Evolutionary conservation across 2,797 vertebrate species (phyloP).

Genomic region (Hypotaenidia philippensis): DNA sequence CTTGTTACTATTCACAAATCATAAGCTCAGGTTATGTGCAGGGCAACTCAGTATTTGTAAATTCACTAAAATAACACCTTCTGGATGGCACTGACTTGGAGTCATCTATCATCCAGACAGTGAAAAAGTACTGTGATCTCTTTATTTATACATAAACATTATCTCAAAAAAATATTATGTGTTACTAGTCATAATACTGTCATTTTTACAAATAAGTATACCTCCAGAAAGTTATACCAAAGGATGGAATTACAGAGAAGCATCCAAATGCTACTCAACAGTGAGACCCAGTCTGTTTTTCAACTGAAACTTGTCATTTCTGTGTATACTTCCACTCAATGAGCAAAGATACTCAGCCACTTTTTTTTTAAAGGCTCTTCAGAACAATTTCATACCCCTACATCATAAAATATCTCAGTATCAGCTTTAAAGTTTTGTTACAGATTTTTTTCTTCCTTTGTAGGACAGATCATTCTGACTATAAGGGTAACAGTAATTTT

Average conservation of each 20-base stretch:
- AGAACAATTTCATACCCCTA: background rate
- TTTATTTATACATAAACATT: background rate
- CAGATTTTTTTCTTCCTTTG: background rate
- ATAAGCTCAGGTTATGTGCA: background rate
- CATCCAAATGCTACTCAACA: background rate
- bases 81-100: background rate
- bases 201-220: background rate
- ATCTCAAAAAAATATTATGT: background rate
- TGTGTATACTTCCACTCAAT: background rate
- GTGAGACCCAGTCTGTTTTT: background rate
- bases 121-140: background rate
- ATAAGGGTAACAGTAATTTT: background rate
- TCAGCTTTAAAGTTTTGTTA: background rate
- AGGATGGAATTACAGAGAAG: background rate
- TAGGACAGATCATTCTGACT: background rate
- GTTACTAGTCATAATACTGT: background rate
- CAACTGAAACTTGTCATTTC: background rate
- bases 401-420: background rate
- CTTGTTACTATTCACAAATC: background rate
- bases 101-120: background rate
- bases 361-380: background rate
- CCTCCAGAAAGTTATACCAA: background rate
- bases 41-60: background rate
- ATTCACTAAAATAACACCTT: background rate
- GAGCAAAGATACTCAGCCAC: background rate